Base-by-base conservation (phyloP, 2,888 invertebrate species). In the Himalopsyche tibetana region DNA sequence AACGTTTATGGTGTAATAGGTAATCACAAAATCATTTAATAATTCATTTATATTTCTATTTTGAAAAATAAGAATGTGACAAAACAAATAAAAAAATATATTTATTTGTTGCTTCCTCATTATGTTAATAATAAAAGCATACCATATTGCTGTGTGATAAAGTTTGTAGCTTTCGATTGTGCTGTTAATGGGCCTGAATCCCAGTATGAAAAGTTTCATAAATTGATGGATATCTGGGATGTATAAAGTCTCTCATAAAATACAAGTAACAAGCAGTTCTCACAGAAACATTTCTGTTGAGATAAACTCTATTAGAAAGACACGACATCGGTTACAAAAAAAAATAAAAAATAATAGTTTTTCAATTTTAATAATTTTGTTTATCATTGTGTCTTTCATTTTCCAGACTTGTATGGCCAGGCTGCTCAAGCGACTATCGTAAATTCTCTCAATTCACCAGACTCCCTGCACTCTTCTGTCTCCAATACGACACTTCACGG, bases 351-450 rank as follows among this genome's bases (percentile, higher is more conserved):
- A 15, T 15, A 15, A 51, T 51, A 51, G 12, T 51, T 3, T 51
- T 51, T 15, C 15, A 51, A 4, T 15, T 4, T 51, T 4, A 4
- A 15, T 51, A 74, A 56, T 51, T 79, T 38, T 40, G 9, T 40
- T 51, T 42, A 56, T 36, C 45, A 51, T 17, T 80, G 28, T 82
- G 55, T 80, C 84, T 69, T 79, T 79, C 55, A 55, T 38, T 83
- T 89, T 89, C 69, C 89, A 92, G 99, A 99, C 94, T 93, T 99
- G 88, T 98, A 98, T 90, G 99, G 99, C 0, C 98, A 98, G 90
- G 98, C 98, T 81, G 98, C 98, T 0, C 98, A 98, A 91, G 98
- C 97, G 0, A 97, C 98, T 2, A 97, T 99, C 84, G 95, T 97
- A 15, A 93, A 93, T 0, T 93, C 92, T 81, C 80, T 84, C 5